Evolutionary conservation across 2,888 invertebrate genomes (phyloP), one percentile per base, ranked within the genome.

Genomic region (Drosophila paramelanica): DNA sequence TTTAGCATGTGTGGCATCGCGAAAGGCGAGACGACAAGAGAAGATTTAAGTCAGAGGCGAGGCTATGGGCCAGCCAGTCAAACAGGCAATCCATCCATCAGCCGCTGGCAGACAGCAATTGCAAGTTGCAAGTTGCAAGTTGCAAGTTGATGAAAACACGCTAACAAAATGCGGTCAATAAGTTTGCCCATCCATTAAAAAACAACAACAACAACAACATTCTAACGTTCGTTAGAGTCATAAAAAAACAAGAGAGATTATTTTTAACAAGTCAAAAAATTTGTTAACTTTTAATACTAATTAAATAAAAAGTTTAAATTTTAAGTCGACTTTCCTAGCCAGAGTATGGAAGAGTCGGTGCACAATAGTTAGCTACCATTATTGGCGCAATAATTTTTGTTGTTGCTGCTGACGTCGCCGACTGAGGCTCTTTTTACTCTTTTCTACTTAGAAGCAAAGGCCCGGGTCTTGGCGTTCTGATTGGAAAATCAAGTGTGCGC

Each of bases 11-110:
- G 87, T 83, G 84, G 79, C 82, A 82, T 77, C 52, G 79, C 68
- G 66, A 52, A 46, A 65, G 55, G 55, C 14, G 17, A 23, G 43
- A 42, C 20, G 14, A 38, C 17, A 42, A 36, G 58, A 31, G 55
- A 33, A 43, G 51, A 31, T 7, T 38, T 47, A 38, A n/a, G 33
- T 25, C 56, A 23, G 67, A 62, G 68, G 43, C 60, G 67, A 71
- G 60, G 59, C 73, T 61, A 61, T 66, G 47, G 69, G 67, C 67
- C 70, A 75, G 75, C 68, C 79, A 88, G 86, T 83, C 85, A 86
- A 86, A 80, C 88, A 79, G 75, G 86, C 88, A 86, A 85, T 88
- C 81, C 88, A 89, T 86, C 89, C 88, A 89, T 86, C 87, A 84
- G 79, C 79, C 79, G 81, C 65, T 84, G 77, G 79, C 83, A 87